A percentile compares a stretch with the other conserved stretches of the same genome.
These are phyloP conservation scores for Perithous albicinctus DNA, from an alignment of 2,888 invertebrate genomes.

Conservation along the genomic window DNA sequence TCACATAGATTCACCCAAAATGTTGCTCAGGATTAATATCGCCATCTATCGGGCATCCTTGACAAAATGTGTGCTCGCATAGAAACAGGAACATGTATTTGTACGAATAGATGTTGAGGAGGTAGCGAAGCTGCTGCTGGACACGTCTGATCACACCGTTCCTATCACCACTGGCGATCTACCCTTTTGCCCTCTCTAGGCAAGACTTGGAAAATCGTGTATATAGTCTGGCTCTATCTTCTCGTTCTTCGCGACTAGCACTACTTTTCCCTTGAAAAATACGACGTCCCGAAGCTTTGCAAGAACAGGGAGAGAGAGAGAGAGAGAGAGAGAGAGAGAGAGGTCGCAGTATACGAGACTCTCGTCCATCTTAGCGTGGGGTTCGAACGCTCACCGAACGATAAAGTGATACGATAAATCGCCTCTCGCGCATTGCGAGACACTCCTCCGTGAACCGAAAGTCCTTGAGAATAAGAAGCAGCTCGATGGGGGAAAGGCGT, in stretches of 20 bases:
- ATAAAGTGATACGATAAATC: conserved; percentile 53
- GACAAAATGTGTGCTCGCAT: too few species aligned
- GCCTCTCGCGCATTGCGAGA: not conserved
- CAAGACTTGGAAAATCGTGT: conserved; percentile 9
- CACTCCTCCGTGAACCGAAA: not conserved
- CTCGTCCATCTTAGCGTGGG: conserved; percentile 9
- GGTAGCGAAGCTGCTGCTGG: too few species aligned
- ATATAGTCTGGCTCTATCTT: conserved; percentile 11
- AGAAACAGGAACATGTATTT: too few species aligned
- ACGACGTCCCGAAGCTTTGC: conserved; percentile 20
- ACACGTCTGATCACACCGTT: conserved; percentile 63
- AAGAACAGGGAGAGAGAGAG: not conserved
- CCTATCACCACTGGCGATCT: conserved; percentile 68
- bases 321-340: not conserved
- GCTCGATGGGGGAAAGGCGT: not conserved
- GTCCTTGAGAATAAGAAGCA: not conserved
- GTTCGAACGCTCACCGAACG: not conserved
- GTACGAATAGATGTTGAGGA: too few species aligned
- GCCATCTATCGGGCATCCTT: too few species aligned
- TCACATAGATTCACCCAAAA: too few species aligned
- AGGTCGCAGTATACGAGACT: conserved; percentile 23
- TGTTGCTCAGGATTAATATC: too few species aligned
- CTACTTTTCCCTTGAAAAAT: conserved; percentile 29
- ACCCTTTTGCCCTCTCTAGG: conserved; percentile 48
- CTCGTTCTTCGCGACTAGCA: conserved; percentile 20